Percentiles rank a stretch among this genome's conserved stretches.
phyloP scores from a whole-genome alignment of 2,888 invertebrate genomes.

The Drosophila pseudotalamancana region DNA sequence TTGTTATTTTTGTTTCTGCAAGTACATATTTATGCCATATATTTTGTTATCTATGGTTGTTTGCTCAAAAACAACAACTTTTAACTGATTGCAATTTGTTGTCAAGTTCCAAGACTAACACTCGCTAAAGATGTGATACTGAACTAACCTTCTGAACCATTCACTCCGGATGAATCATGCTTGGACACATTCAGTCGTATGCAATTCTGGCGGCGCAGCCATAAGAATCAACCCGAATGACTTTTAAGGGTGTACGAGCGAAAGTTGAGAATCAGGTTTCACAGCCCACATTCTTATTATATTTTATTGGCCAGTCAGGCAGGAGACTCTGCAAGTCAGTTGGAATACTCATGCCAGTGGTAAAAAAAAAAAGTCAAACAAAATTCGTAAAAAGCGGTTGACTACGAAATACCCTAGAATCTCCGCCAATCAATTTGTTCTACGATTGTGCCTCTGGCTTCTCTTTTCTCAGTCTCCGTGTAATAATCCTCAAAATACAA shows the following conservation, averaged over 20 bases:
- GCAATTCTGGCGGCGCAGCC: conserved; percentile 10
- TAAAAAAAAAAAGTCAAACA: not conserved
- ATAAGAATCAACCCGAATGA: conserved; percentile 1
- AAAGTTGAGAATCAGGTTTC: conserved; percentile 71
- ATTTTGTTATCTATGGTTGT: conserved; percentile 37
- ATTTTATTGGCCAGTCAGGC: conserved; percentile 16
- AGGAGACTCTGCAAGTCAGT: not conserved
- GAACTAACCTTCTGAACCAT: not conserved
- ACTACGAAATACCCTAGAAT: not conserved
- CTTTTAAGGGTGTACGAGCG: conserved; percentile 29
- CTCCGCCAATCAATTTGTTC: too few relatives aligned
- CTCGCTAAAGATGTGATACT: not conserved
- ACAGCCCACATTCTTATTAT: conserved; percentile 20
- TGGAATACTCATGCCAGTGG: conserved; percentile 22
- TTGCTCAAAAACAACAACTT: conserved; percentile 21
- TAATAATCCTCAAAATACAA: too few relatives aligned
- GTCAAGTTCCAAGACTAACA: not conserved
- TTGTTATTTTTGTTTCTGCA: conserved; percentile 9
- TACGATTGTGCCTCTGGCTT: too few relatives aligned
- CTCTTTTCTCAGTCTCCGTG: too few relatives aligned
- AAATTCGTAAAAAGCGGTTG: not conserved
- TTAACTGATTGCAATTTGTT: conserved; percentile 28
- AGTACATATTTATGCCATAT: conserved; percentile 34
- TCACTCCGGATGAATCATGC: conserved; percentile 18
- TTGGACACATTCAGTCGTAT: conserved; percentile 1